Conservation (phyloP, 1,140 invertebrate genomes). For the Centruroides sculpturatus region DNA sequence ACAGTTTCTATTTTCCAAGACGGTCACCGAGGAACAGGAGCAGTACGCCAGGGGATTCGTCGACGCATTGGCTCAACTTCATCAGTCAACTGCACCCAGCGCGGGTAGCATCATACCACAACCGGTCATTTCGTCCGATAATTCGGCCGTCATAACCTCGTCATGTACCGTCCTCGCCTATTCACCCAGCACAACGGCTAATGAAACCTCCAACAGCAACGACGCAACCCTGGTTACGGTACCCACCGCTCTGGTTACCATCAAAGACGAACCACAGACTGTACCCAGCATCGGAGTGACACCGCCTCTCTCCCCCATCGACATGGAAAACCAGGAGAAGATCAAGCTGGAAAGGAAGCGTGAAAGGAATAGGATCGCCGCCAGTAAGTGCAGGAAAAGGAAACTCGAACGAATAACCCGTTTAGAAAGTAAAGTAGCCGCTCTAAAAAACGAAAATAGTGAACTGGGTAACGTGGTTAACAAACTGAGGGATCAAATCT, state of each 20-base stretch:
- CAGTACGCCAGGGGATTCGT: constrained; percentile 80
- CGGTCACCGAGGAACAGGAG: constrained; percentile 77
- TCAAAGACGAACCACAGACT: constrained; percentile 78
- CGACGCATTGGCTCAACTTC: constrained; percentile 75
- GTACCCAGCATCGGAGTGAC: constrained; percentile 41
- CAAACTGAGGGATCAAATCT: constrained; percentile 77
- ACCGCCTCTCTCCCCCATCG: constrained; percentile 56
- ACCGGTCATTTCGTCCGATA: too few species aligned
- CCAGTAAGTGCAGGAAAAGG: constrained; percentile 83
- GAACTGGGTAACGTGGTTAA: constrained; percentile 67
- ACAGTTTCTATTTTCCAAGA: constrained; percentile 50
- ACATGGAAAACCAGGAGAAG: constrained; percentile 89
- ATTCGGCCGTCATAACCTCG: too few species aligned
- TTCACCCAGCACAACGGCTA: too few species aligned
- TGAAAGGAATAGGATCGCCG: constrained; percentile 88
- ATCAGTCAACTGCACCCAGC: constrained; percentile 39
- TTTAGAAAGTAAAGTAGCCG: constrained; percentile 83
- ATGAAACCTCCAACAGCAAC: constrained; percentile 18
- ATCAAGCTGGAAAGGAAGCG: constrained; percentile 92
- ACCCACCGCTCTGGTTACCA: constrained; percentile 20
- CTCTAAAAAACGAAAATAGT: constrained; percentile 77
- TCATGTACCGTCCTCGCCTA: too few species aligned
- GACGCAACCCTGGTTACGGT: neutral
- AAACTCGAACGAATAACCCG: constrained; percentile 90
- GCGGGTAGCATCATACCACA: too few species aligned